Evolutionary conservation across 2,888 invertebrate species (phyloP).

Genomic region (Epiblema foenella): DNA sequence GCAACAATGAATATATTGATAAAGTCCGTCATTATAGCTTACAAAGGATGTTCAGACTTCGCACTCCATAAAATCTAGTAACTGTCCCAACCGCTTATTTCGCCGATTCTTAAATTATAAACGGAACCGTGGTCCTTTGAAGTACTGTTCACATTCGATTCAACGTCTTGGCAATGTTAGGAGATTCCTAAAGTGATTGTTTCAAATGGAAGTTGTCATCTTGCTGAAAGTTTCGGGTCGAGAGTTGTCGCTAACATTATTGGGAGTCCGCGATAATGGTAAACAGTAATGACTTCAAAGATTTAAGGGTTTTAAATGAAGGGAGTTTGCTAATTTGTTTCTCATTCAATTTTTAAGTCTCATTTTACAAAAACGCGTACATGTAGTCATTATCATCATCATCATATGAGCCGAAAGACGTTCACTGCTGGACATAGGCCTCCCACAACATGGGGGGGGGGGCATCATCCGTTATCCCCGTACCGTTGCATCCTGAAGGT

Average conservation of each 20-base stretch:
- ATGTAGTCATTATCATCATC: too few species aligned
- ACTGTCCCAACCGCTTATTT: neutral
- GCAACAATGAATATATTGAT: slow-evolving; percentile 30
- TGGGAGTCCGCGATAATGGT: slow-evolving; percentile 16
- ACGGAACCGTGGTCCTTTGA: neutral
- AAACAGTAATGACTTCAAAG: slow-evolving; percentile 19
- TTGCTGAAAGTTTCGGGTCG: slow-evolving; percentile 17
- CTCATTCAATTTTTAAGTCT: neutral
- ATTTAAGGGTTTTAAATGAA: slow-evolving; percentile 12
- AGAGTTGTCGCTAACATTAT: slow-evolving; percentile 22
- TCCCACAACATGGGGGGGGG: too few species aligned
- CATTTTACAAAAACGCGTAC: neutral
- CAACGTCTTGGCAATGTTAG: neutral
- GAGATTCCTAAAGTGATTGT: neutral
- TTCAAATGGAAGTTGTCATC: slow-evolving; percentile 25
- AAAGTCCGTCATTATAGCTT: slow-evolving; percentile 20
- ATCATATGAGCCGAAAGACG: too few species aligned
- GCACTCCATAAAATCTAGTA: neutral
- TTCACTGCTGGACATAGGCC: too few species aligned
- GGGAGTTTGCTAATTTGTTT: neutral
- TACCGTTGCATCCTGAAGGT: too few species aligned
- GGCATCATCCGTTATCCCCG: too few species aligned
- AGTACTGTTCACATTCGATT: neutral
- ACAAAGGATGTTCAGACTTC: slow-evolving; percentile 20
- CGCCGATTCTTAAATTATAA: neutral